Base-by-base conservation (phyloP, 1,140 invertebrate genomes). In the Panagrolaimus sp. region DNA sequence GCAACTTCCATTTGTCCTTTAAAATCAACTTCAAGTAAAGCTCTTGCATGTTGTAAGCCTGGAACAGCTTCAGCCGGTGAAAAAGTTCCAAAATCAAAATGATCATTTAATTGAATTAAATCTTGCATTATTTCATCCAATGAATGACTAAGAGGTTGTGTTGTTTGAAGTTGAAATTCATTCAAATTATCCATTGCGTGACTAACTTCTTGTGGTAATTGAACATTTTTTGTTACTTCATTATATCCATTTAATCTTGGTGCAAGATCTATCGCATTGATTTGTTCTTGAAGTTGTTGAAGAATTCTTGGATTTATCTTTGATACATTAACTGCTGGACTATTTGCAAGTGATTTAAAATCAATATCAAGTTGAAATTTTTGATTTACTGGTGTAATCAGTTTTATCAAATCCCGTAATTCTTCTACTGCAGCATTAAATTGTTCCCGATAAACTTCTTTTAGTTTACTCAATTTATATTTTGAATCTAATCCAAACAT, bases 401-500 rank as follows among this genome's bases (percentile, higher is more conserved):
- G 65, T 64, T 62, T 70, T 51, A 53, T 74, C 68, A 72, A 16
- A 64, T 66, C 68, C 66, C 43, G 66, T 63, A 46, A 47, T 51
- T 65, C n/a, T 47, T 27, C 65, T 31, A 67, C 53, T 14, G 31
- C 44, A 1, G 47, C 38, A 53, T 61, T 53, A 62, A 61, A 16
- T 42, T 64, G 45, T 47, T 25, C 27, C 43, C 23, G 20, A 42
- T 42, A 48, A 5, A 38, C n/a, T 67, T 69, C 69, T 63, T 73
- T 63, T 25, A 74, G 20, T 23, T 74, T 63, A 57, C 75, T 73
- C 65, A 80, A 66, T 27, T 77, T 64, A 67, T 82, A 80, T 48
- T 82, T 81, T 61, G 73, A 72, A 63, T 81, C 80, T 45, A 81
- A 47, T 9, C 72, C 80, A 48, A 81, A 75, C 31, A 81, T 81